Conservation (phyloP, 1,140 invertebrate species). For the Cydia fagiglandana region DNA sequence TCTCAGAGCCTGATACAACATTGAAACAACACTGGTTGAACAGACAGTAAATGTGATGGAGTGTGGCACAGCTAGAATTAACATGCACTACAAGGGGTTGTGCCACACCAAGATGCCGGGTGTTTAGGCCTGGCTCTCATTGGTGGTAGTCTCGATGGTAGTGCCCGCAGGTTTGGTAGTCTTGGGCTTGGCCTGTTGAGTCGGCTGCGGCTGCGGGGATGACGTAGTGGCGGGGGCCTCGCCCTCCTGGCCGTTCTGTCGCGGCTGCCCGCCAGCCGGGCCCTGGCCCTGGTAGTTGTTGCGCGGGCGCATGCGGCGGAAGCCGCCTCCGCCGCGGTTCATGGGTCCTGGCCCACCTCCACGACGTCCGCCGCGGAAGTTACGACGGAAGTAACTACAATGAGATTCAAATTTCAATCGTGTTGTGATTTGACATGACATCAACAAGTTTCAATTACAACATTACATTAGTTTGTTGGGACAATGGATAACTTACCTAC, state of each 20-base stretch:
- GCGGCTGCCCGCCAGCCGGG: slow-evolving; percentile 40
- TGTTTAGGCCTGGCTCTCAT: slow-evolving; percentile 76
- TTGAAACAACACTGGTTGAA: slow-evolving; percentile 57
- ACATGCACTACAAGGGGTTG: slow-evolving; percentile 58
- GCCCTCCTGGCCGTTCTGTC: slow-evolving; percentile 52
- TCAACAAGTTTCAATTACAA: background rate
- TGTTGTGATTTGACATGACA: background rate
- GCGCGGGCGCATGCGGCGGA: slow-evolving; percentile 63
- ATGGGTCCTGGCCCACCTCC: slow-evolving; percentile 64
- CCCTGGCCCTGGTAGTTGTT: slow-evolving; percentile 48
- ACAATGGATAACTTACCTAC: slow-evolving; percentile 48
- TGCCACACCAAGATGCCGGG: slow-evolving; percentile 50
- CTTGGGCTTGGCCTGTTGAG: slow-evolving; percentile 58
- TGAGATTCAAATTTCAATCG: slow-evolving; percentile 7
- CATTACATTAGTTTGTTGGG: background rate
- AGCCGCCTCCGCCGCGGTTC: slow-evolving; percentile 61
- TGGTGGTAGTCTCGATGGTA: slow-evolving; percentile 70
- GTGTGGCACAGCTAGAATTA: slow-evolving; percentile 59
- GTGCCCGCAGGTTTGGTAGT: slow-evolving; percentile 54
- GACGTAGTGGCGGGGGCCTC: slow-evolving; percentile 49
- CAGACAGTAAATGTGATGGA: slow-evolving; percentile 50
- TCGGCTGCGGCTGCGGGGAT: slow-evolving; percentile 47
- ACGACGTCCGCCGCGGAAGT: slow-evolving; percentile 71
- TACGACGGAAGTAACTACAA: slow-evolving; percentile 69
- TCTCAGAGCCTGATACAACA: slow-evolving; percentile 44